Evolutionary conservation across 2,113 vertebrate genomes (phyloP), one percentile per base, ranked within the genome.

Genomic region (Calcarius ornatus): DNA sequence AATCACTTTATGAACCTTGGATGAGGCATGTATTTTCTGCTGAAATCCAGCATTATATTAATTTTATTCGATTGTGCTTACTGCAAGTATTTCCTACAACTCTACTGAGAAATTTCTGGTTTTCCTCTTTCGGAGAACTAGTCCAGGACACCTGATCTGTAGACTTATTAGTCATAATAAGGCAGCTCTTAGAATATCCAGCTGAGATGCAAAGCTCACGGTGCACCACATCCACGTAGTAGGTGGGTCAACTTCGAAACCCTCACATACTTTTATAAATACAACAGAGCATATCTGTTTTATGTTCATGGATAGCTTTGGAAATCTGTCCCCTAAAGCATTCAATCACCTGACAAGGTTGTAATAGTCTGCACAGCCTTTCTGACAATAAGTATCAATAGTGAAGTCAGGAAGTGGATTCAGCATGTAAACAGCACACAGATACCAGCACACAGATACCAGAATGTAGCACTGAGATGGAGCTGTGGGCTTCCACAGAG

Each of bases 261-360:
- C 30, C 24, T 80, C 71, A 24, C 25, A 35, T 61, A 30, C 21
- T 70, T 90, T 82, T 59, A 37, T 31, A 94, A 85, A 92, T 83
- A 72, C 70, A 90, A 70, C n/a, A 85, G n/a, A n/a, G n/a, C 23
- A 25, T 54, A 30, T 78, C 71, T 81, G 42, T 12, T 87, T 85
- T 47, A 87, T 73, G 48, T 85, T 59, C 51, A 51, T 47, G 37
- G 61, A 64, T 81, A 88, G 37, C 73, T 93, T 79, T 94, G 81
- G 79, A 95, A 95, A 85, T 35, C 70, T 89, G 51, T 83, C 45
- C 60, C 72, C 56, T 95, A 89, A 92, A 86, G 66, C 86, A 72
- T 91, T 93, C 59, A 82, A 3, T 82, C 68, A 80, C 31, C 63
- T 95, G 72, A 87, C 43, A 86, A 59, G 35, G 14, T 88, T 85